Evolutionary conservation across 1,140 invertebrate species (phyloP), one percentile per base, ranked within the genome.

Genomic region (Heliconius congener): DNA sequence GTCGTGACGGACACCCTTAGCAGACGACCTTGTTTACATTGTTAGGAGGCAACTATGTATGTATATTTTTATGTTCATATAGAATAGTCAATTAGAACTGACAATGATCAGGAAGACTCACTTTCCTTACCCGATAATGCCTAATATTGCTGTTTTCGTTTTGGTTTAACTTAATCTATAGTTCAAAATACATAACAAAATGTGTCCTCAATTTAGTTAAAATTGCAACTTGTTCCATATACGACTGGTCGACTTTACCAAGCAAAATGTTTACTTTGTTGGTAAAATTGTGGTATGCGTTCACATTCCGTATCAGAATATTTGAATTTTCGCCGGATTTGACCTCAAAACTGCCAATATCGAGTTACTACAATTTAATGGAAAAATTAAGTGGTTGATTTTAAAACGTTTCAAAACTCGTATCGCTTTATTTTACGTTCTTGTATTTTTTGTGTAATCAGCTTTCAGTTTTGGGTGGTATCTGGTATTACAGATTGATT

Each of bases 321-420:
- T 66, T 66, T 66, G 60, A 66, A 66, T 66, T 66, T 66, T 30
- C 60, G 60, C 60, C 60, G 27, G 60, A 66, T 66, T 16, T 66
- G 60, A 66, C 60, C 60, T 66, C 30, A 66, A 66, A 66, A 66
- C 23, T 66, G 27, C 27, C 60, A 30, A 27, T 66, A 66, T 66
- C 60, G 23, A 66, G 60, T 66, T 66, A 66, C 27, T 66, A 5
- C 60, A 66, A 30, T 66, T 30, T 66, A 27, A 30, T 66, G 11
- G 23, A 66, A 66, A 66, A 60, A 23, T 23, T 60, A 60, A 60
- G 8, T 60, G 19, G 55, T 60, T 23, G n/a, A 8, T 60, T 60
- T 60, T 60, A 60, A 60, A 60, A 60, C n/a, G 55, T 60, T 60
- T 60, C 8, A 60, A 60, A 23, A 60, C 23, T 60, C 8, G n/a